These are phyloP conservation scores for Nothobranchius kuhntae DNA, from an alignment of 2,113 vertebrate species.

Conservation along the genomic window DNA sequence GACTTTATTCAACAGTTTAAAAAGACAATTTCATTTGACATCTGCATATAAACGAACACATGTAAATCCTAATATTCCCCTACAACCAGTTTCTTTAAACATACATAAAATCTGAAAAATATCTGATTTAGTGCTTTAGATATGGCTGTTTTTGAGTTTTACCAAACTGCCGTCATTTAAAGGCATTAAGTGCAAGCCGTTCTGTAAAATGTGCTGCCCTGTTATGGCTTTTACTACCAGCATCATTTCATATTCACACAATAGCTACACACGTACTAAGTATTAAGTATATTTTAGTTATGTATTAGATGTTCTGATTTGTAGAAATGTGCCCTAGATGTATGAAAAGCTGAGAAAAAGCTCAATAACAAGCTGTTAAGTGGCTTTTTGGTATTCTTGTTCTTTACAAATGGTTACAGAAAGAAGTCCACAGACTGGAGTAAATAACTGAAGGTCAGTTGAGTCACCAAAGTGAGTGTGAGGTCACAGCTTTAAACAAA, in stretches of 20 bases:
- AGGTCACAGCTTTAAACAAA: too few species aligned
- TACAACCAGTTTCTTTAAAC: conserved; percentile 23
- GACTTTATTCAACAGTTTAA: conserved; percentile 66
- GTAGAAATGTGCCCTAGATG: neutral
- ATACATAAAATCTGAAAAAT: neutral
- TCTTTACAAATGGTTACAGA: too few species aligned
- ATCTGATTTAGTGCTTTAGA: neutral
- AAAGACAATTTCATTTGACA: conserved; percentile 61
- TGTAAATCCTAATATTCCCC: conserved; percentile 15
- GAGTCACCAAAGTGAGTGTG: too few species aligned
- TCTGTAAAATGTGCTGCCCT: neutral
- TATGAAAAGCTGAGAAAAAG: too few species aligned
- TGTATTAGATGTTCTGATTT: too few species aligned
- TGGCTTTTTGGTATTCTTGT: too few species aligned
- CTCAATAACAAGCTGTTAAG: too few species aligned
- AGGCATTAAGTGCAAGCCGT: neutral
- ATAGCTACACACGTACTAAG: neutral
- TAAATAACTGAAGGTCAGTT: too few species aligned
- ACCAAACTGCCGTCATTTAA: conserved; percentile 4
- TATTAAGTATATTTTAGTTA: too few species aligned
- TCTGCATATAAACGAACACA: conserved; percentile 57
- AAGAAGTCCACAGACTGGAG: too few species aligned
- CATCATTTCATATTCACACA: conserved; percentile 9
- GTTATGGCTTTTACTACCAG: conserved; percentile 47
- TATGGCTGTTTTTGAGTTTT: conserved; percentile 9